phyloP scores from a whole-genome alignment of 2,888 invertebrate genomes.

The Melipona bicolor region DNA sequence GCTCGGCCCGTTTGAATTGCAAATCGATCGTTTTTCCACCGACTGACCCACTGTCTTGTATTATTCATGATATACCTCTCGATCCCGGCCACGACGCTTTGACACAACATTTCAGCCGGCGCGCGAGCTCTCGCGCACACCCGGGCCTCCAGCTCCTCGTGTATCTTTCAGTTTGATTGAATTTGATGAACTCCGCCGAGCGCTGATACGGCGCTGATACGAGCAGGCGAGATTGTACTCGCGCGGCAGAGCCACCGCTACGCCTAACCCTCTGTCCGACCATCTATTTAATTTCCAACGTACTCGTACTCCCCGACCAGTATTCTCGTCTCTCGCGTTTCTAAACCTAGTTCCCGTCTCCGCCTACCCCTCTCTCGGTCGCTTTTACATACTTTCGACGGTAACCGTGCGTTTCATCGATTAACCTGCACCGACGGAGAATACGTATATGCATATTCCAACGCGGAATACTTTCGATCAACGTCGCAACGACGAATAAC shows the following conservation, averaged over 20 bases:
- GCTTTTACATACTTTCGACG: neutral
- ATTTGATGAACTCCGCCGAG: conserved; percentile 35
- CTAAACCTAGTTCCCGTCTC: neutral
- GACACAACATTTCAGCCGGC: conserved; percentile 12
- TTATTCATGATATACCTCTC: conserved; percentile 34
- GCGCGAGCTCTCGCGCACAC: neutral
- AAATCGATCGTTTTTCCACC: conserved; percentile 37
- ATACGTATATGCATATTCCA: too few relatives aligned
- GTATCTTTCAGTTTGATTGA: conserved; percentile 41
- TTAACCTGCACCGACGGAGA: too few relatives aligned
- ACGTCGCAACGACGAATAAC: too few relatives aligned
- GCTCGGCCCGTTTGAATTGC: conserved; percentile 23
- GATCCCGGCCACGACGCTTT: conserved; percentile 28
- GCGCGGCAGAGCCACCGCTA: neutral
- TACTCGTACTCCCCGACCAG: neutral
- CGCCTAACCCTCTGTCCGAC: neutral
- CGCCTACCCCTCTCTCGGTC: neutral
- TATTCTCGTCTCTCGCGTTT: neutral
- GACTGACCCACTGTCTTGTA: conserved; percentile 26
- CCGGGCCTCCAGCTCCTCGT: conserved; percentile 2
- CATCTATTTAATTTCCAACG: conserved; percentile 1
- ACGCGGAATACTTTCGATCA: too few relatives aligned
- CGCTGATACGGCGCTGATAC: conserved; percentile 12
- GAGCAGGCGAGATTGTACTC: conserved; percentile 1
- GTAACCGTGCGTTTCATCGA: neutral